Base-by-base conservation (phyloP, 1,140 invertebrate species). In the Drosophila orena region DNA sequence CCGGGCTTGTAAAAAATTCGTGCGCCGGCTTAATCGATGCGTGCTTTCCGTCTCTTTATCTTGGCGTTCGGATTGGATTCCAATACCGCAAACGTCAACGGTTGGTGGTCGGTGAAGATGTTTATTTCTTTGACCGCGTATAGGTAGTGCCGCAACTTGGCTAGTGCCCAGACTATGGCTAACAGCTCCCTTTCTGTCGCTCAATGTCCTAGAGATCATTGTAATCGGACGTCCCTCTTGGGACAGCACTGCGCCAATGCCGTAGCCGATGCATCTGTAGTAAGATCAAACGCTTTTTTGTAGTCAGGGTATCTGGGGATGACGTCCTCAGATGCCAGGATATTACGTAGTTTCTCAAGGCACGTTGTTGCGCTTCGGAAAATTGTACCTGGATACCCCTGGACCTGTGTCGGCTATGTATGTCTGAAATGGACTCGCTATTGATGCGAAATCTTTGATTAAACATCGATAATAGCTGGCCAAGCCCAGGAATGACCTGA, bases 271-370 rank as follows among this genome's bases (percentile, higher is more conserved):
- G 53, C 53, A 22, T 71, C 60, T 14, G 54, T 58, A n/a, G 61
- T 72, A 43, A 65, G 12, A 22, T 58, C 69, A 20, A 65, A 65
- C 0, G 69, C 53, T 15, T 40, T 40, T 12, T 56, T 65, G 11
- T 53, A 65, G 38, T 71, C 60, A 3, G 53, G 47, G 54, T 65
- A 65, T 20, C 17, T 35, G 1, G 8, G 27, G 27, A 30, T 30
- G 27, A 30, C 27, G 27, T 27, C 27, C 27, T 27, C 27, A 27
- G 27, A 27, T 5, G 27, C 52, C 50, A 70, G 6, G 1, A 56
- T 70, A 15, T 70, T 56, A 30, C n/a, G 44, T 3, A 70, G 20
- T n/a, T 53, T 49, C 7, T 69, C 37, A 69, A 53, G 6, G 44
- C 43, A n/a, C 38, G n/a, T 22, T 42, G 56, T 12, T 61, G 57